Evolutionary conservation across 2,113 vertebrate genomes (phyloP).

Genomic region (Anseranas semipalmata): DNA sequence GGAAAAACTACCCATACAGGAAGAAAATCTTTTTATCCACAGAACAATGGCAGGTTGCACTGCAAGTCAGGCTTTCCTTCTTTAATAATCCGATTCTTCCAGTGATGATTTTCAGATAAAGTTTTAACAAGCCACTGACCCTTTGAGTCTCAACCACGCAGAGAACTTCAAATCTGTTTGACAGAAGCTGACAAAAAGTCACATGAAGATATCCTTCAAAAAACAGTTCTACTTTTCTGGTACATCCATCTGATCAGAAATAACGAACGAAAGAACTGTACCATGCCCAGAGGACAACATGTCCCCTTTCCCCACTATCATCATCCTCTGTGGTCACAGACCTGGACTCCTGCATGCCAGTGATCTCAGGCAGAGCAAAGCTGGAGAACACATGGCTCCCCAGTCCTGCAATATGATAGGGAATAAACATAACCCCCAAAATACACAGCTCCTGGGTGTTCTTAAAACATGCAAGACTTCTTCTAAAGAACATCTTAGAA

Average conservation of each 20-base stretch:
- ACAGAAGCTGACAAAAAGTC: background rate
- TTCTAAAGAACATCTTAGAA: rapidly evolving
- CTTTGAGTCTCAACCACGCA: background rate
- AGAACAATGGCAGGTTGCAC: background rate
- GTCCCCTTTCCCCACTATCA: rapidly evolving
- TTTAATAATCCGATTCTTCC: background rate
- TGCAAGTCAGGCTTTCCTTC: background rate
- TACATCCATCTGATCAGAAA: background rate
- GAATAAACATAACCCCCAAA: background rate
- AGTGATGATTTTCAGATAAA: background rate
- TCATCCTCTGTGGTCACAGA: background rate
- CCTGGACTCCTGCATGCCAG: background rate
- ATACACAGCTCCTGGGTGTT: background rate
- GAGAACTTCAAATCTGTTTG: background rate
- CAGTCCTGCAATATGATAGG: rapidly evolving
- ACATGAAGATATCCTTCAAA: background rate
- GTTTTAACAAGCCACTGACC: background rate
- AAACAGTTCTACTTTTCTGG: background rate
- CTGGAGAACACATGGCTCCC: background rate
- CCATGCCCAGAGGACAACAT: background rate
- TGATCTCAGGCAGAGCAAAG: background rate
- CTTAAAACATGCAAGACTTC: background rate
- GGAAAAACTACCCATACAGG: background rate
- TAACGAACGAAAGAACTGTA: background rate
- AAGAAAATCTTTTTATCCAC: background rate